phyloP scores from a whole-genome alignment of 2,113 vertebrate genomes.

The Myocastor coypus region DNA sequence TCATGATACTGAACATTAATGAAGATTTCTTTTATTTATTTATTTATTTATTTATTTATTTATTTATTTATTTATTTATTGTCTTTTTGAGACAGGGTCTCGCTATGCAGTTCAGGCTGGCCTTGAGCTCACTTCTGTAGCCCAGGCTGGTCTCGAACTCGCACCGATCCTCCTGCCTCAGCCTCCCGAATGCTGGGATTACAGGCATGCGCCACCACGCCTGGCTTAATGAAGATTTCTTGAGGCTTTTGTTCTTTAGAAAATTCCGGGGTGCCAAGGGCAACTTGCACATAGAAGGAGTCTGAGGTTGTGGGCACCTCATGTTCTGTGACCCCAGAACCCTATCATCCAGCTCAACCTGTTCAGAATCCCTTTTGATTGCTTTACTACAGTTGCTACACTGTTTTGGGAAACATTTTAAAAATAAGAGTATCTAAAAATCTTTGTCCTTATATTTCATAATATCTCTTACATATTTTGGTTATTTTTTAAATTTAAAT shows the following conservation, averaged over 20 bases:
- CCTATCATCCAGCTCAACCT: neutral
- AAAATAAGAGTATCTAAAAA: neutral
- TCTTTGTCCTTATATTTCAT: neutral
- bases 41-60: too few relatives aligned
- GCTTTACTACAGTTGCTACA: neutral
- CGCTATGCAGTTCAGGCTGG: too few relatives aligned
- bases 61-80: too few relatives aligned
- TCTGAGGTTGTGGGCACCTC: neutral
- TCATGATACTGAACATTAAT: neutral
- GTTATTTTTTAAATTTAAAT: neutral
- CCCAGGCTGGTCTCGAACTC: too few relatives aligned
- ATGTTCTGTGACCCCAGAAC: neutral
- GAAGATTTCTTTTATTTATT: neutral
- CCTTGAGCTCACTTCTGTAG: too few relatives aligned
- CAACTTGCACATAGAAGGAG: neutral
- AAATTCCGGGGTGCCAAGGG: neutral
- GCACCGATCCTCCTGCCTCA: too few relatives aligned
- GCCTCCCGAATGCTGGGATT: too few relatives aligned
- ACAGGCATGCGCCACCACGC: too few relatives aligned
- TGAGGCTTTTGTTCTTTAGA: slow-evolving; percentile 19
- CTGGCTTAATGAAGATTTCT: neutral
- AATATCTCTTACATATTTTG: neutral
- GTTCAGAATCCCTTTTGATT: neutral
- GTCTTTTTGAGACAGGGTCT: too few relatives aligned
- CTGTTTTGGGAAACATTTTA: neutral